Percentiles rank a stretch among this genome's conserved stretches.
Conservation (phyloP, 2,797 vertebrate species). For the Lagorchestes hirsutus region DNA sequence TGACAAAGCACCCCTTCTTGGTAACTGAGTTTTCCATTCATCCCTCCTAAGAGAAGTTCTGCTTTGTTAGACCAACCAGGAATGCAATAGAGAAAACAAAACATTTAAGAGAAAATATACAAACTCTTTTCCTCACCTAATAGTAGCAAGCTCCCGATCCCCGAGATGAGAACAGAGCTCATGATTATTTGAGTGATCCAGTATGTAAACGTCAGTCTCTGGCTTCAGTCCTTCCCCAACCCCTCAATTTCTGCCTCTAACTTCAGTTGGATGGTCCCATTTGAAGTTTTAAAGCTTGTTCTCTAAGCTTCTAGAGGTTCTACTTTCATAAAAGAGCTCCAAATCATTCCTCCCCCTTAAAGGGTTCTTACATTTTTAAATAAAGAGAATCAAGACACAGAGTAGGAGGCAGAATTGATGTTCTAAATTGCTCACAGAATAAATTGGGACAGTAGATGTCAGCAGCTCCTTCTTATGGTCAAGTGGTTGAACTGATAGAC, state of each 20-base stretch:
- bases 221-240: background rate
- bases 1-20: background rate
- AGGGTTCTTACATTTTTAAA: background rate
- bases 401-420: background rate
- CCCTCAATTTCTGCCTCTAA: background rate
- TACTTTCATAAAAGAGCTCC: background rate
- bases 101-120: background rate
- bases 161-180: background rate
- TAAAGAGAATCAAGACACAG: background rate
- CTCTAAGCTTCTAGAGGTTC: background rate
- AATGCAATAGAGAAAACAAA: background rate
- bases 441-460: conserved; percentile 38
- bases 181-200: background rate
- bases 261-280: background rate
- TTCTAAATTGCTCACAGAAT: background rate
- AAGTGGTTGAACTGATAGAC: background rate
- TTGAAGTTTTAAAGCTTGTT: background rate
- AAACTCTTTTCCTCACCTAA: background rate
- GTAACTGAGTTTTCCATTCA: background rate
- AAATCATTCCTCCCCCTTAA: background rate
- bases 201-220: background rate
- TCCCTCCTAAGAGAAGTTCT: background rate
- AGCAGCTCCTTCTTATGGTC: conserved; percentile 36
- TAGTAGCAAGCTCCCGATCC: background rate
- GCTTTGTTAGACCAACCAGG: background rate